phyloP scores from a whole-genome alignment of 30 jellyfish, hydroid and myxozoan species.

The Chrysaora quinquecirrha region DNA sequence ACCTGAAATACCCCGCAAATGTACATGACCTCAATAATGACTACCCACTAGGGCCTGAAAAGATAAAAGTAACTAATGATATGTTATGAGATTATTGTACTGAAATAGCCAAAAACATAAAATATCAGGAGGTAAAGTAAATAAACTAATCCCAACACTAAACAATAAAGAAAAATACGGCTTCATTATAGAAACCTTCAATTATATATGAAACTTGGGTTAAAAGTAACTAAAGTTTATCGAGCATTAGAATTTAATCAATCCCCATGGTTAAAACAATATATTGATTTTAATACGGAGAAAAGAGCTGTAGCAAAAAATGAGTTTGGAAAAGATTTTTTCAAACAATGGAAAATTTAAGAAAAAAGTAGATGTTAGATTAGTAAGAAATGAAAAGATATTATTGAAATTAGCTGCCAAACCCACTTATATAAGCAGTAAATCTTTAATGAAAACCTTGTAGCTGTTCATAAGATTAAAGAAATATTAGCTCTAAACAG shows the following conservation, averaged over 20 bases:
- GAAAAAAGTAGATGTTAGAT: conserved; percentile 55
- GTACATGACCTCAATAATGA: conserved; percentile 71
- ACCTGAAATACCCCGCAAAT: conserved; percentile 66
- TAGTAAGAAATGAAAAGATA: conserved; percentile 18
- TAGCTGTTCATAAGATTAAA: conserved; percentile 55
- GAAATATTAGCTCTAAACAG: conserved; percentile 27
- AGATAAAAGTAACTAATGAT: conserved; percentile 25
- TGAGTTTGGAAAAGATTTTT: conserved; percentile 69
- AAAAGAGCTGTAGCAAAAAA: conserved; percentile 45
- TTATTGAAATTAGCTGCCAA: conserved; percentile 21
- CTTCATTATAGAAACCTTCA: conserved; percentile 56
- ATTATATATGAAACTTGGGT: conserved; percentile 40
- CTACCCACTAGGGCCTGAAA: conserved; percentile 75
- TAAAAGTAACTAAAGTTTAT: conserved; percentile 46
- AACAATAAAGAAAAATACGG: conserved; percentile 48
- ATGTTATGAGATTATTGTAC: conserved; percentile 28
- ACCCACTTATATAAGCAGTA: conserved; percentile 40
- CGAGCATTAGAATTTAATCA: conserved; percentile 63
- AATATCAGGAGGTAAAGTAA: conserved; percentile 16
- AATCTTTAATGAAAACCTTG: conserved; percentile 43
- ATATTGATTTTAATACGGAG: conserved; percentile 66
- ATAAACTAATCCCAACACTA: conserved; percentile 63
- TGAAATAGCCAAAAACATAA: conserved; percentile 15
- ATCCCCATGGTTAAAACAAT: conserved; percentile 48
- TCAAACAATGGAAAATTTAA: conserved; percentile 70